Conservation (phyloP, 1,140 invertebrate species). For the Leptopilina boulardi region DNA sequence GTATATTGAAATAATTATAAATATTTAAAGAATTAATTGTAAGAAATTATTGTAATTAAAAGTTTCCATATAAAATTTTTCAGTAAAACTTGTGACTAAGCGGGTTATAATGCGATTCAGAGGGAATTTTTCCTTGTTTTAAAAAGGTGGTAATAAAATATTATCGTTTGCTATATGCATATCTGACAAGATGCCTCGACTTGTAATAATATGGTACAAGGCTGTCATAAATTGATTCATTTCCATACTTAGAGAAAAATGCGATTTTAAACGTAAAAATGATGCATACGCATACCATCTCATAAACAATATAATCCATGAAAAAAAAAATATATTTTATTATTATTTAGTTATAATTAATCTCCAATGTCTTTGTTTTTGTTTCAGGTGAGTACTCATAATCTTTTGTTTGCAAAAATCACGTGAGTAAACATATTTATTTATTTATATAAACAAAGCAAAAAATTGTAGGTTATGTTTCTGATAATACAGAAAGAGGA, state of each 20-base stretch:
- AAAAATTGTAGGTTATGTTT: too few species aligned
- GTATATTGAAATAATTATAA: too few species aligned
- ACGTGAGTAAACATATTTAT: not conserved
- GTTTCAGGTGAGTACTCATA: not conserved
- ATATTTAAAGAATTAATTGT: too few species aligned
- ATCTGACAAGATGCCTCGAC: not conserved
- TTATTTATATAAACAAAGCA: too few species aligned
- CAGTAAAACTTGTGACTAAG: not conserved
- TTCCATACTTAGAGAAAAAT: slow-evolving; percentile 12
- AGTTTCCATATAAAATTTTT: too few species aligned
- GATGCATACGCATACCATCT: too few species aligned
- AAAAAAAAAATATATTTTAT: too few species aligned
- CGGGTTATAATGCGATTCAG: not conserved
- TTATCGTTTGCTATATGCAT: not conserved
- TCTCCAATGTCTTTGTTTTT: not conserved
- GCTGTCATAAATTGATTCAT: slow-evolving; percentile 26
- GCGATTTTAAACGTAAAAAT: not conserved
- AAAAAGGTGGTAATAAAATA: slow-evolving; percentile 14
- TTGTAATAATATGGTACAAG: slow-evolving; percentile 30
- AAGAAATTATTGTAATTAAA: too few species aligned
- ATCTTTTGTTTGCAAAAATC: not conserved
- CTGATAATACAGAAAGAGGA: too few species aligned
- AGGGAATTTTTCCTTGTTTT: slow-evolving; percentile 9
- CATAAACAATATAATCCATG: too few species aligned
- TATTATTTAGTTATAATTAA: not conserved